Base-by-base conservation (phyloP, 2,888 invertebrate species). In the Amphipyra berbera region DNA sequence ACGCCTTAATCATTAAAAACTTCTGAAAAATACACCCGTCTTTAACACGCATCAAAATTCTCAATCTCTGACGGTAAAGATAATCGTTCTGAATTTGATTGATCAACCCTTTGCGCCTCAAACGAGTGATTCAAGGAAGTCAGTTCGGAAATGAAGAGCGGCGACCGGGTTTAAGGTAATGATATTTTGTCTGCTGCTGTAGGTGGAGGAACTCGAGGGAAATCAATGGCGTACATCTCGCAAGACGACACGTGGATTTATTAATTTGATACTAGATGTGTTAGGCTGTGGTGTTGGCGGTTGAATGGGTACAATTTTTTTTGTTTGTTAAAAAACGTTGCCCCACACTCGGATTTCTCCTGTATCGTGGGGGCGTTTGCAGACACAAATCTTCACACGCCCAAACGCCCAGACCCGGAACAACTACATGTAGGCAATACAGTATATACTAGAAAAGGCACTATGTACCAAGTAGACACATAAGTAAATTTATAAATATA, bases 221-320 rank as follows among this genome's bases (percentile, higher is more conserved):
- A 83, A 84, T 84, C 84, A 84, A 48, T 72, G 71, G 49, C 15
- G 66, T 50, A 54, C 48, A 30, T 30, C 45, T 48, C 68, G 4
- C 15, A 44, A 35, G 55, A 52, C 12, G 46, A 30, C 12, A 61
- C 57, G 56, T 15, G 13, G 76, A 59, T 42, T 48, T 55, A 48
- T 70, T 56, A 35, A 58, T 59, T 42, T 33, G 13, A 13, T 9
- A 21, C 54, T 63, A 15, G 76, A 70, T 50, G 50, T 54, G 64
- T 56, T 37, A 55, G n/a, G 0, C 9, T 21, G 1, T 10, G 37
- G 0, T 37, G 37, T 10, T 37, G 9, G 37, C 1, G 10, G 7
- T 35, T 8, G 35, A 35, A 6, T 35, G 7, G 35, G 1, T 9
- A 35, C n/a, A n/a, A n/a, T n/a, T n/a, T n/a, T n/a, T n/a, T n/a